Evolutionary conservation across 2,113 vertebrate species (phyloP).

Genomic region (Phyllostomus hastatus): DNA sequence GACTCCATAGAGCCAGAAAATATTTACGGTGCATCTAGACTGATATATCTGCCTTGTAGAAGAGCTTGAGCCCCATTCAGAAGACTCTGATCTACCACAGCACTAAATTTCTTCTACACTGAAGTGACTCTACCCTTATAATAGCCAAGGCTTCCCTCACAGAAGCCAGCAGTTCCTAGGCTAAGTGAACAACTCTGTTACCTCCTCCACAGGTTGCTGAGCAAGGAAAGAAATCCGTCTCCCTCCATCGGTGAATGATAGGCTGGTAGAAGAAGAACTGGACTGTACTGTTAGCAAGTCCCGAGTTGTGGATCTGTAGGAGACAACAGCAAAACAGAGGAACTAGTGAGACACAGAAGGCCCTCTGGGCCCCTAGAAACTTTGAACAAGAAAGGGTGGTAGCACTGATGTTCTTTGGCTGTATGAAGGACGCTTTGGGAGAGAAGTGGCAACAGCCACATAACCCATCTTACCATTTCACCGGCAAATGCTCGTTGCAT

Average conservation of each 20-base stretch:
- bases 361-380: not conserved
- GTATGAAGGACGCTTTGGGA: not conserved
- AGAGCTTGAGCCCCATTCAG: not conserved
- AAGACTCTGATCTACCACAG: not conserved
- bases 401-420: not conserved
- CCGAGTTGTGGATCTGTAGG: conserved; percentile 85
- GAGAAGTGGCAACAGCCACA: not conserved
- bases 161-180: not conserved
- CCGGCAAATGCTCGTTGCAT: not conserved
- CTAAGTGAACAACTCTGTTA: conserved; percentile 67
- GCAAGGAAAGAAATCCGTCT: conserved; percentile 98
- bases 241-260: conserved; percentile 95
- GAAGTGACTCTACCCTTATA: not conserved
- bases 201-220: conserved; percentile 97
- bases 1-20: not conserved
- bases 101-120: not conserved
- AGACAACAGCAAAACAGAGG: conserved; percentile 47
- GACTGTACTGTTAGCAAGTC: conserved; percentile 87
- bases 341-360: not conserved
- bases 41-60: not conserved
- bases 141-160: not conserved
- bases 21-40: not conserved
- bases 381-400: not conserved
- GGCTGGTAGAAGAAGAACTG: conserved; percentile 98
- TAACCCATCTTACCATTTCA: too few relatives aligned